Evolutionary conservation across 2,888 invertebrate genomes (phyloP), one percentile per base, ranked within the genome.

Genomic region (Nymphalis urticae): DNA sequence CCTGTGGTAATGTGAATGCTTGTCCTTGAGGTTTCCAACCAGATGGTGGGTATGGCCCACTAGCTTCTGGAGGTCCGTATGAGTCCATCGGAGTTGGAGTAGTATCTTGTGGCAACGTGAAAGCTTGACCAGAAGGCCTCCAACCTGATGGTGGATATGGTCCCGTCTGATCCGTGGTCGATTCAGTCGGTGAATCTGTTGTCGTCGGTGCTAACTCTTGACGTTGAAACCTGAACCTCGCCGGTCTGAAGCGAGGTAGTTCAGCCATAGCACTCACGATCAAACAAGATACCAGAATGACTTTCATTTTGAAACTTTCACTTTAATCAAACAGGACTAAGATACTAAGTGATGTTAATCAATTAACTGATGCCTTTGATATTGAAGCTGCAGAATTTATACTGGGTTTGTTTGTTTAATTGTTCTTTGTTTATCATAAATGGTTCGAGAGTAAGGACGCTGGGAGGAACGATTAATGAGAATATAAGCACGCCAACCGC

Each of bases 151-250:
- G 76, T 0, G 87, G 85, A 68, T 90, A 90, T 0, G 87, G 87
- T 48, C 81, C 86, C 0, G 71, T 50, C 10, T 74, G 75, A 48
- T 85, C 88, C 0, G 90, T 90, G 0, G 90, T 90, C 0, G 87
- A 72, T 75, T 90, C 90, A 0, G 83, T 80, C 0, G 89, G 79
- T 17, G 85, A 81, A 32, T 92, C 91, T 1, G 91, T 90, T 1
- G 92, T 90, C 0, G 91, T 88, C 9, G 92, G 90, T 27, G 86
- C 89, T 58, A 93, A 74, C 72, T 90, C 90, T 70, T 86, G 87
- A n/a, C 92, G 85, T 84, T 92, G 90, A 74, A 81, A 86, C 70
- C 90, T 80, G 79, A 91, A 89, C 87, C 90, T 89, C 88, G 89
- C 89, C 51, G 88, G 86, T 76, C 83, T 82, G 75, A 85, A 88